Conservation (phyloP, 2,113 vertebrate species). For the Cercopithecus mona region DNA sequence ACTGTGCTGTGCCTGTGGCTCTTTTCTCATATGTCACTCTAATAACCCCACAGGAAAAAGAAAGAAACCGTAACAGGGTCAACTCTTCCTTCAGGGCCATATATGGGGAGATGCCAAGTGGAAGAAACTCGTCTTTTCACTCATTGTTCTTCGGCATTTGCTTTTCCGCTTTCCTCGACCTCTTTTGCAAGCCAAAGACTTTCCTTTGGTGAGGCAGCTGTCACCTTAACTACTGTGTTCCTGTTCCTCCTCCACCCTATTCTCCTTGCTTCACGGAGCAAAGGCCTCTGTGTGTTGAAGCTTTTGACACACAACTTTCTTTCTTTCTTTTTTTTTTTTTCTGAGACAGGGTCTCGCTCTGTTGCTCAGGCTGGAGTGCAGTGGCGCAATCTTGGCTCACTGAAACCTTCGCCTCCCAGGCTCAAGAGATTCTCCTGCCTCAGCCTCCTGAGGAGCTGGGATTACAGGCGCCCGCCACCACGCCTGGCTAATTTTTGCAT, state of each 20-base stretch:
- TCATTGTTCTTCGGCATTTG: not conserved
- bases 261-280: not conserved
- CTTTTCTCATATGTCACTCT: not conserved
- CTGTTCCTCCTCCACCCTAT: not conserved
- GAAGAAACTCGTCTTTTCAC: not conserved
- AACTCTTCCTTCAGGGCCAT: not conserved
- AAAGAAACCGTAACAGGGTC: not conserved
- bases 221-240: not conserved
- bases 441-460: no score
- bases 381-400: no score
- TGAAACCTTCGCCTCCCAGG: no score
- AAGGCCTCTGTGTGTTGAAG: not conserved
- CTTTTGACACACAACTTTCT: not conserved
- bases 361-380: no score
- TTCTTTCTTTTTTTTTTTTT: no score
- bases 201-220: not conserved
- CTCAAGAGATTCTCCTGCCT: no score
- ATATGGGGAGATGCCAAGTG: not conserved
- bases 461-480: no score
- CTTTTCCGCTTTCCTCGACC: not conserved
- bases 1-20: rapidly evolving
- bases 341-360: no score
- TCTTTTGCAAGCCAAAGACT: not conserved
- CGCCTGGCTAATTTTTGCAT: no score
- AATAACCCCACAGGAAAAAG: not conserved